Base-by-base conservation (phyloP, 1,140 invertebrate species). In the Ptiloglossa arizonensis region DNA sequence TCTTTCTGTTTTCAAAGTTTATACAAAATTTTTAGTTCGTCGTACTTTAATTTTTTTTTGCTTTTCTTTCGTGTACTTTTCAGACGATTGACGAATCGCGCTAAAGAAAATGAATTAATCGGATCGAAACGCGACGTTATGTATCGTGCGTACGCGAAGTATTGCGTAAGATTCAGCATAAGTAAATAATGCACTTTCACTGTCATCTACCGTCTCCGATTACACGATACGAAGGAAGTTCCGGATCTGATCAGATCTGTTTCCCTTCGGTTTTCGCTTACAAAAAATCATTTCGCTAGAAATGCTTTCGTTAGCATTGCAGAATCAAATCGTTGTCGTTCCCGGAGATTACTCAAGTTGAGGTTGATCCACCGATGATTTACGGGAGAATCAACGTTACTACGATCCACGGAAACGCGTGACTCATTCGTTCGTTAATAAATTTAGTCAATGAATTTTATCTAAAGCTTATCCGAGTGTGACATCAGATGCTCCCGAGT, bases 151-250 rank as follows among this genome's bases (percentile, higher is more conserved):
- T 57, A 27, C 32, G 17, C n/a, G 32, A 29, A 22, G 3, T 46
- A 24, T 75, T 71, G 35, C 22, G 27, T 54, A 77, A 71, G 44
- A 71, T 56, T 71, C 35, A 35, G 24, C 32, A 71, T 41, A 54
- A 77, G 56, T 52, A 60, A 69, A 52, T 63, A 77, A 62, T 32
- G 56, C n/a, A 35, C 75, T 71, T 77, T 77, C 75, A 77, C 67
- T 77, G 67, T 70, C 68, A 77, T 77, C 57, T 71, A 77, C 27
- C 67, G 57, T 48, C 44, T 57, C 64, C 48, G 41, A 68, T 76
- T 76, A 62, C 57, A 62, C 29, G 68, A 70, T 46, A 60, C 50
- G 46, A 60, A 62, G 32, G n/a, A 68, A 70, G 57, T 77, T 77
- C 35, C 66, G 67, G 57, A 71, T 77, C 35, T 52, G 57, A 60